Evolutionary conservation across 2,888 invertebrate genomes (phyloP), one percentile per base, ranked within the genome.

Genomic region (Eilema sororculum): DNA sequence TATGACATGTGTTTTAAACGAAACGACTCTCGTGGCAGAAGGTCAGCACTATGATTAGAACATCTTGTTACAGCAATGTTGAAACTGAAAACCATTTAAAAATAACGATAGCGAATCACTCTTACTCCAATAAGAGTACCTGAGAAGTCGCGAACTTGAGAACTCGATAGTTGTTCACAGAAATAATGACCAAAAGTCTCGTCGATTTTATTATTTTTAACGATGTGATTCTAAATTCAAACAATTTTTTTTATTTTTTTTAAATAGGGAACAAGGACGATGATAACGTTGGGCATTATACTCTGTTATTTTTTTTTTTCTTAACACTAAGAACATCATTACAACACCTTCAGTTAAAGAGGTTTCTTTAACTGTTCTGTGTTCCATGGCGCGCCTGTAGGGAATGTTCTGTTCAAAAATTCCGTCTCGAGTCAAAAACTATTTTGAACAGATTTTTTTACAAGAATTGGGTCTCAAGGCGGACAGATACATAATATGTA

Each of bases 41-140:
- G 65, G 65, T 57, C 65, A 57, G 20, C 60, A 24, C 12, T 24
- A 41, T 62, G 37, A 62, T 62, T 62, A 62, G 24, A 57, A 57
- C 30, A 57, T 57, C 16, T 22, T 33, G 56, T 64, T 41, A 25
- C 63, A 46, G 24, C 3, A 46, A 57, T 46, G 46, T 46, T 62
- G 24, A 62, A 37, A 62, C 8, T 62, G 37, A 37, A 37, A 62
- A 16, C 24, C 24, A 16, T 62, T 37, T 58, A 58, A 58, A 62
- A 62, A 41, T 24, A 62, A 24, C 6, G 9, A 41, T 37, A 37
- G 1, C 33, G 1, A 37, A 20, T 46, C 0, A n/a, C n/a, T 52
- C n/a, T 52, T 20, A n/a, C n/a, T 52, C 46, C 16, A 6, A 46
- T 46, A 33, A 33, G 33, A 33, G 33, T 33, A 33, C 33, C 41